Base-by-base conservation (phyloP, 2,888 invertebrate genomes). In the Nemotelus pantherinus region DNA sequence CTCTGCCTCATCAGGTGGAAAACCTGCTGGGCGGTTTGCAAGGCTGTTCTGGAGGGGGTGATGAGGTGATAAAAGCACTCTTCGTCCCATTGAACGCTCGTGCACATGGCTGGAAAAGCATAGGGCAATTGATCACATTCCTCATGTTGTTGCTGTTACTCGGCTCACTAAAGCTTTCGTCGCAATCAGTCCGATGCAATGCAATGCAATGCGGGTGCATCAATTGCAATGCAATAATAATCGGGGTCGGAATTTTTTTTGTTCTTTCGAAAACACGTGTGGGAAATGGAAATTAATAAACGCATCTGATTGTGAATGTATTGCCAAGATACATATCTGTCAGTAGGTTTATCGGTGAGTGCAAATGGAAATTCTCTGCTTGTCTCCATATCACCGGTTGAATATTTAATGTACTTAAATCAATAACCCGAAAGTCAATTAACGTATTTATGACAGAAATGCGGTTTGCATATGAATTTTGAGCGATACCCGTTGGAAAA, bases 221-320 rank as follows among this genome's bases (percentile, higher is more conserved):
- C 25, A 25, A 25, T 25, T 25, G 25, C 25, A 25, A 25, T 25
- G 25, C 25, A 25, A 25, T 25, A 25, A 25, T 25, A 25, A 25
- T 25, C 25, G 25, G 25, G 1, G 25, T 25, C 25, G 25, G 25
- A 25, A 1, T 25, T 25, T 25, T 25, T 25, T 25, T 25, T n/a
- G n/a, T n/a, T 25, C 25, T 25, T 25, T 25, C 25, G 25, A 47
- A 70, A 55, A 55, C 53, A 70, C 70, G 70, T 70, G 70, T 70
- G 70, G 70, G 41, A 70, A 70, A 70, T 70, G 70, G n/a, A 47
- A 70, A 70, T 47, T 50, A 55, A 70, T 55, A 70, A 70, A 43
- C 41, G 53, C 70, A 70, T 53, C 53, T n/a, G 43, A 55, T 53
- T 55, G 43, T 50, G 43, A 45, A 55, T 55, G 41, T 2, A 70